phyloP scores from a whole-genome alignment of 2,797 vertebrate genomes.

The Nyctibius grandis region DNA sequence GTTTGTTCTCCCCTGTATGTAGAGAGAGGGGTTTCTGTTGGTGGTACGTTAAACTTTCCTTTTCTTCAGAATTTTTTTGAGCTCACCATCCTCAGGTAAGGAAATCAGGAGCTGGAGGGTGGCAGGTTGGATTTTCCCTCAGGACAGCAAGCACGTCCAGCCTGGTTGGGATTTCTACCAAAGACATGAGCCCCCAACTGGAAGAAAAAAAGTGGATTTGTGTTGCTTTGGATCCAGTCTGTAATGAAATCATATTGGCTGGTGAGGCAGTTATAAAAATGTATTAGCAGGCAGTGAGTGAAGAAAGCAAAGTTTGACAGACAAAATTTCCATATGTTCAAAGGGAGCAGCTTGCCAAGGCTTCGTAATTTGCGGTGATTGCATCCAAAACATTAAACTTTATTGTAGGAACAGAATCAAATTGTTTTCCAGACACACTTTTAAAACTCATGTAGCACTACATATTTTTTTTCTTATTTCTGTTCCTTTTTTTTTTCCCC shows the following conservation, averaged over 20 bases:
- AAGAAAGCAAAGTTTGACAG: conserved; percentile 52
- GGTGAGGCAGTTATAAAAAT: conserved; percentile 18
- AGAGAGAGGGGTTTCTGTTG: not conserved
- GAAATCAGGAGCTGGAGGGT: not conserved
- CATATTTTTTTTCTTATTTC: not conserved
- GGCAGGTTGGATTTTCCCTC: not conserved
- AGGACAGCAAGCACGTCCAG: not conserved
- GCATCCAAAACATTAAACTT: conserved; percentile 56
- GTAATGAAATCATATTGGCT: not conserved
- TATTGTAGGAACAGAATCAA: conserved; percentile 62
- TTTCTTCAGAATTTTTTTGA: not conserved
- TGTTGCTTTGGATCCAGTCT: not conserved
- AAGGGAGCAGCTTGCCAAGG: conserved; percentile 42
- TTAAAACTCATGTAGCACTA: not conserved
- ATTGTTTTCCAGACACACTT: conserved; percentile 61
- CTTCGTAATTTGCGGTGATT: conserved; percentile 46
- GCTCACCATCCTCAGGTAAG: not conserved
- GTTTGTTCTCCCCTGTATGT: fast-evolving
- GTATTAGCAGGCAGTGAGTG: conserved; percentile 39
- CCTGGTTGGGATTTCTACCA: not conserved
- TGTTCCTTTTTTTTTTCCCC: not conserved
- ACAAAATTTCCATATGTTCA: conserved; percentile 39
- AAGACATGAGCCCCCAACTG: not conserved
- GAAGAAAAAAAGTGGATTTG: not conserved
- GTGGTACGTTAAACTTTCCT: fast-evolving